Evolutionary conservation across 2,113 vertebrate species (phyloP).

Genomic region (Alexandromys fortis): DNA sequence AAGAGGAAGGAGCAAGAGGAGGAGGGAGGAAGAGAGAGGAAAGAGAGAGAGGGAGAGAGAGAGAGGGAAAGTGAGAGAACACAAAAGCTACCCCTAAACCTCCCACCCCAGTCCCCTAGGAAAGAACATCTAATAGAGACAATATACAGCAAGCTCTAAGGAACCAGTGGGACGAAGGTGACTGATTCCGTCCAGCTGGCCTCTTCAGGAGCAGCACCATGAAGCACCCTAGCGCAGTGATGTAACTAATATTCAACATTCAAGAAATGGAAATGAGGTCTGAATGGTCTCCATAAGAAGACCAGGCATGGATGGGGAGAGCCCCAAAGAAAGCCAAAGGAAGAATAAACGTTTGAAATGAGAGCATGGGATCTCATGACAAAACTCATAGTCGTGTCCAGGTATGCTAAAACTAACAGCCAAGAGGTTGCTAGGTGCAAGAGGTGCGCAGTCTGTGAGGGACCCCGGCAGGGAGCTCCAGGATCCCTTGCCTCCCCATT

Average conservation of each 20-base stretch:
- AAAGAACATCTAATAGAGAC: slow-evolving; percentile 23
- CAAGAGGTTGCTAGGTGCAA: background rate
- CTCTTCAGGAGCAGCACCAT: slow-evolving; percentile 87
- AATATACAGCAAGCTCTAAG: slow-evolving; percentile 80
- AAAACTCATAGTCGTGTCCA: slow-evolving; percentile 34
- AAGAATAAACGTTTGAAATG: slow-evolving; percentile 58
- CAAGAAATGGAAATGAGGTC: slow-evolving; percentile 87
- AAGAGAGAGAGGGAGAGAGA: background rate
- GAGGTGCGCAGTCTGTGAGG: background rate
- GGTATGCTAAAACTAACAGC: slow-evolving; percentile 16
- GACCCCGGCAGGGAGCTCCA: rapidly evolving
- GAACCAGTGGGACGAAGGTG: slow-evolving; percentile 80
- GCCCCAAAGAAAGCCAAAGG: slow-evolving; percentile 63
- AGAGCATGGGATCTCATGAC: slow-evolving; percentile 63
- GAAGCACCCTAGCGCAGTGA: slow-evolving; percentile 87
- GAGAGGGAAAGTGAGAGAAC: slow-evolving; percentile 44
- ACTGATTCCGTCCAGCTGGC: slow-evolving; percentile 81
- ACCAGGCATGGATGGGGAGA: slow-evolving; percentile 23
- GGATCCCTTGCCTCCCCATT: background rate
- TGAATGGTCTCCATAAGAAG: slow-evolving; percentile 76
- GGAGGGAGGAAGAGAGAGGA: background rate
- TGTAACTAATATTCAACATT: slow-evolving; percentile 85
- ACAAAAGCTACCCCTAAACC: slow-evolving; percentile 61
- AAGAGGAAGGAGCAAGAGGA: background rate
- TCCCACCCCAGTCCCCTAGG: slow-evolving; percentile 42